A percentile compares a stretch with the other conserved stretches of the same genome.
Evolutionary conservation across 2,797 vertebrate genomes (phyloP).

Genomic region (Glossophaga mutica): DNA sequence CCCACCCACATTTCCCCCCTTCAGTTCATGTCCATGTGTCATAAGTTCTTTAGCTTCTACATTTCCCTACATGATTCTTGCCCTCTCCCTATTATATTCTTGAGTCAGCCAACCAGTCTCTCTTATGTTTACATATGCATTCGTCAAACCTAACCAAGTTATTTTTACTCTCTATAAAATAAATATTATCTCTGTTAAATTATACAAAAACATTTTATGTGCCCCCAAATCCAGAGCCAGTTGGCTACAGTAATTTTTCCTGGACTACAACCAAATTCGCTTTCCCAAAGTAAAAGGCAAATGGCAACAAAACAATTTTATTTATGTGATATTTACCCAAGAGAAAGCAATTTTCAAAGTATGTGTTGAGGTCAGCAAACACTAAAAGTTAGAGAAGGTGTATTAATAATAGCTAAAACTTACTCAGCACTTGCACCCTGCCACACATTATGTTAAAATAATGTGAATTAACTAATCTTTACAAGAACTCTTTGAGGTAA

Average conservation of each 20-base stretch:
- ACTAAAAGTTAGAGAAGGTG: background rate
- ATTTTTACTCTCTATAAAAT: background rate
- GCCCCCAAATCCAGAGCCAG: background rate
- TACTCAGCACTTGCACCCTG: background rate
- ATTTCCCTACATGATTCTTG: too few relatives aligned
- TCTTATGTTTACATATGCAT: conserved; percentile 1
- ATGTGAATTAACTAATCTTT: background rate
- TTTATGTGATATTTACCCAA: background rate
- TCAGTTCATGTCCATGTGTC: too few relatives aligned
- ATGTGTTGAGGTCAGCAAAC: background rate
- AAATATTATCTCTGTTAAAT: background rate
- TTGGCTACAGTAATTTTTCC: background rate
- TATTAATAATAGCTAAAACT: background rate
- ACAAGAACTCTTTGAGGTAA: background rate
- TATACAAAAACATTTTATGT: background rate
- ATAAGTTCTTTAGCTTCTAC: too few relatives aligned
- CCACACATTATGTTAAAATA: background rate
- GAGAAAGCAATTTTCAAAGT: conserved; percentile 15
- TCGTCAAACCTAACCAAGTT: background rate
- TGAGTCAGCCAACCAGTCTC: background rate
- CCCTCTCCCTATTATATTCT: too few relatives aligned
- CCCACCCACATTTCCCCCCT: too few relatives aligned
- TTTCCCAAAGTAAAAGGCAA: conserved; percentile 20
- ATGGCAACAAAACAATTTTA: background rate
- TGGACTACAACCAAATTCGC: background rate